These are phyloP conservation scores for Sphenopsis melanotis DNA, from an alignment of 2,797 vertebrate genomes.

Conservation along the genomic window DNA sequence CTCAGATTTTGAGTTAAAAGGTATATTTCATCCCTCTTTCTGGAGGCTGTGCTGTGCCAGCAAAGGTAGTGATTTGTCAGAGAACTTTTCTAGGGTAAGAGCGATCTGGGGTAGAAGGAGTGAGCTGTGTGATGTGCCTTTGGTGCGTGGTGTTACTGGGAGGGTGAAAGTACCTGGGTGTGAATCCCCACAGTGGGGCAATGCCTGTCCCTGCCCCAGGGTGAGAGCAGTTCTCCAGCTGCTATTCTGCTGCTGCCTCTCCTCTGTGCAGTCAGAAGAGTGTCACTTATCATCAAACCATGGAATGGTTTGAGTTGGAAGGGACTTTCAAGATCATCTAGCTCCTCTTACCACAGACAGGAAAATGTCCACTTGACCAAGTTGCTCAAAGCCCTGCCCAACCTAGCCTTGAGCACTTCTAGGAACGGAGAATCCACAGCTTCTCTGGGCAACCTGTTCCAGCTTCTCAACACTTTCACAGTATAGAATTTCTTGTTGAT, in stretches of 20 bases:
- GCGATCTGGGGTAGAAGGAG: fast-evolving
- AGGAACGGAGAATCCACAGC: neutral
- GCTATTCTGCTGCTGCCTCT: neutral
- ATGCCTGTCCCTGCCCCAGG: neutral
- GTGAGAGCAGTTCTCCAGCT: neutral
- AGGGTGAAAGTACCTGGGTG: neutral
- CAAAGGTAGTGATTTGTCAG: neutral
- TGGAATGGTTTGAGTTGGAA: neutral
- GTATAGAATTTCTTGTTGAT: neutral
- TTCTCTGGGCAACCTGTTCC: neutral
- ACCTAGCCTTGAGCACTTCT: neutral
- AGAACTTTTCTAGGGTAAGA: neutral
- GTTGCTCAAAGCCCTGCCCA: neutral
- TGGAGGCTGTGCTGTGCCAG: neutral
- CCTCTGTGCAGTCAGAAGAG: neutral
- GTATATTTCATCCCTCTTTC: neutral
- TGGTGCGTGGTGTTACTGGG: neutral
- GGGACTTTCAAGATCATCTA: neutral
- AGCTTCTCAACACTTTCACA: neutral
- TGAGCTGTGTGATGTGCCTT: neutral
- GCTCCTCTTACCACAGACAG: neutral
- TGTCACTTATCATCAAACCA: neutral
- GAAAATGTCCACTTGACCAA: neutral
- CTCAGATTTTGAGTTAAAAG: neutral
- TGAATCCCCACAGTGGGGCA: neutral